These are phyloP conservation scores for Spea hammondii DNA, from an alignment of 2,797 vertebrate genomes.

Conservation along the genomic window DNA sequence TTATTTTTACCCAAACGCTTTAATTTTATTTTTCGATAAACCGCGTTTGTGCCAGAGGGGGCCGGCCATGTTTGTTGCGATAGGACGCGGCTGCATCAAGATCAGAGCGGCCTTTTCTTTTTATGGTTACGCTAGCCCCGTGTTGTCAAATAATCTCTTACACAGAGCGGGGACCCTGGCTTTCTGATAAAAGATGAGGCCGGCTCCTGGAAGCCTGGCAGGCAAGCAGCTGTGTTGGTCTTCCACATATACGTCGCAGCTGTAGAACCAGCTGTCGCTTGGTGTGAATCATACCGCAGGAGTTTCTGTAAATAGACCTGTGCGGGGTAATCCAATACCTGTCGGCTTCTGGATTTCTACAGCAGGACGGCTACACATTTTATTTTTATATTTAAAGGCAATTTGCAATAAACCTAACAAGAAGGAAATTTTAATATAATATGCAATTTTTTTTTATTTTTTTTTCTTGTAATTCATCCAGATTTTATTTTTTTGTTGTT, in stretches of 20 bases:
- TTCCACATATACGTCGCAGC: slow-evolving; percentile 87
- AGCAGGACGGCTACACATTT: slow-evolving; percentile 35
- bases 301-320: slow-evolving; percentile 89
- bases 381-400: slow-evolving; percentile 34
- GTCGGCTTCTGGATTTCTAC: slow-evolving; percentile 71
- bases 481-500: not conserved
- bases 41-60: too few relatives aligned
- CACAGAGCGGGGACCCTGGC: slow-evolving; percentile 52
- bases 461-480: slow-evolving; percentile 31
- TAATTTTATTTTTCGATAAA: too few relatives aligned
- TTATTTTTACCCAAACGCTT: too few relatives aligned
- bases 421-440: not conserved
- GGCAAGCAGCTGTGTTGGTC: slow-evolving; percentile 87
- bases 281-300: slow-evolving; percentile 85
- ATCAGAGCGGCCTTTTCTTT: not conserved
- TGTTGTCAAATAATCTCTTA: slow-evolving; percentile 52
- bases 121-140: not conserved
- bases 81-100: too few relatives aligned
- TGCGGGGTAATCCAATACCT: slow-evolving; percentile 86
- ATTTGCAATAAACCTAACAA: slow-evolving; percentile 49
- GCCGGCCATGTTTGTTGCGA: too few relatives aligned
- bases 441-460: not conserved
- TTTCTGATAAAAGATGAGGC: slow-evolving; percentile 78
- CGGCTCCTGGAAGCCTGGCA: slow-evolving; percentile 82
- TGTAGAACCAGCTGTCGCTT: slow-evolving; percentile 90